Conservation (phyloP, 1,140 invertebrate species). For the Centruroides sculpturatus region DNA sequence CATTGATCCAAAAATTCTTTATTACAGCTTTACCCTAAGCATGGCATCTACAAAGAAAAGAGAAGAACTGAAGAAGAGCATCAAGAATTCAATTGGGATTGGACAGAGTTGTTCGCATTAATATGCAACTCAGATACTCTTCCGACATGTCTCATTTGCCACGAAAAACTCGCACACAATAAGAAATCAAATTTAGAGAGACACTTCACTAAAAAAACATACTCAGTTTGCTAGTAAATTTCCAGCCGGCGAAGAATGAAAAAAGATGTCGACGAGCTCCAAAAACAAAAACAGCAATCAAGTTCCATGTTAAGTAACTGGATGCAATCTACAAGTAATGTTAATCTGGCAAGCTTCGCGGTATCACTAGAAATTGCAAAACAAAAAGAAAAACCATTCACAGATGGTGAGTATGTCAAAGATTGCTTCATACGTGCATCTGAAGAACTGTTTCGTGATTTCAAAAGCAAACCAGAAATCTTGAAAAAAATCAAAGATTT, state of each 20-base stretch:
- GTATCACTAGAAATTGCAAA: background rate
- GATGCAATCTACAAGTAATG: too few species aligned
- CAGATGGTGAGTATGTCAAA: too few species aligned
- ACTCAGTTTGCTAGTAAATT: background rate
- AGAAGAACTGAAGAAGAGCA: too few species aligned
- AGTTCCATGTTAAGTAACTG: background rate
- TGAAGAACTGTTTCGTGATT: too few species aligned
- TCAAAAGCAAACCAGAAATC: too few species aligned
- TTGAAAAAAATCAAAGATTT: too few species aligned
- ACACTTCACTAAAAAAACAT: conserved; percentile 1
- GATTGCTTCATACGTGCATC: too few species aligned
- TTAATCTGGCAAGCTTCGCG: too few species aligned
- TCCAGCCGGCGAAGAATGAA: background rate
- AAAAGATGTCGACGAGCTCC: background rate
- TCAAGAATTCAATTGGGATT: background rate
- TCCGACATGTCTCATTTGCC: conserved; percentile 6
- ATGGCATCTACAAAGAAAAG: background rate
- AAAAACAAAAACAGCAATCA: background rate
- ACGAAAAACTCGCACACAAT: conserved; percentile 3
- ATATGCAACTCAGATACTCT: background rate
- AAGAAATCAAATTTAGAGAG: too few species aligned
- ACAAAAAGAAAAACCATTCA: too few species aligned
- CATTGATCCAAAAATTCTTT: background rate
- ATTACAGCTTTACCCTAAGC: background rate
- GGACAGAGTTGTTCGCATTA: background rate